phyloP scores from a whole-genome alignment of 2,797 vertebrate species.

The Lates japonicus region DNA sequence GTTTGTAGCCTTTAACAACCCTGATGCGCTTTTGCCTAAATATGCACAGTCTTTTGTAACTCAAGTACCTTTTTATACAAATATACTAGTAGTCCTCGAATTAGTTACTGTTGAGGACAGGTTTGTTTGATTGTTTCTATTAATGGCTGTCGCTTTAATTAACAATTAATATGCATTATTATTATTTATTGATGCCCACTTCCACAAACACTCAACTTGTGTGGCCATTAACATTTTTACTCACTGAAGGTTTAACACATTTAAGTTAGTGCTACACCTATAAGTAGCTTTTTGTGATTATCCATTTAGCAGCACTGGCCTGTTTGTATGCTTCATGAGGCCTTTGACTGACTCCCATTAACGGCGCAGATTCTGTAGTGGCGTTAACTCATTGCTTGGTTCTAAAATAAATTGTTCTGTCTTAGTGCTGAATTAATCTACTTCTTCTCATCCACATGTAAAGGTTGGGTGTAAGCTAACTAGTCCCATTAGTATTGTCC shows the following conservation, averaged over 20 bases:
- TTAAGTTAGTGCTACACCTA: conserved; percentile 26
- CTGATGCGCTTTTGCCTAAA: background rate
- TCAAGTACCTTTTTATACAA: conserved; percentile 7
- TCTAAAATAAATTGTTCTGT: conserved; percentile 41
- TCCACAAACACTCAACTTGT: background rate
- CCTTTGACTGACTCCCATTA: conserved; percentile 65
- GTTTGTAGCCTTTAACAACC: background rate
- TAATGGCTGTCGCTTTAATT: conserved; percentile 15
- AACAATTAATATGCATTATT: conserved; percentile 12
- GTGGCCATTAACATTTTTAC: conserved; percentile 3
- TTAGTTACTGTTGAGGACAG: background rate
- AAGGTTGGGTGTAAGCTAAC: conserved; percentile 56
- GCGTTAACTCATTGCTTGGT: conserved; percentile 60
- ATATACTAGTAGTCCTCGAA: background rate
- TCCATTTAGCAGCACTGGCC: conserved; percentile 43
- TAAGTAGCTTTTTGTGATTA: conserved; percentile 56
- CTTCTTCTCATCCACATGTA: conserved; percentile 58
- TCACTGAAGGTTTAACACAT: conserved; percentile 31
- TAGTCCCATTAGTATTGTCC: conserved; percentile 70
- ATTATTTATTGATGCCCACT: background rate
- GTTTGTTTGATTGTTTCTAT: conserved; percentile 23
- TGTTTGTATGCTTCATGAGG: conserved; percentile 57
- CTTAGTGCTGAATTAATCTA: conserved; percentile 71
- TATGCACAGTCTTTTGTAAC: background rate
- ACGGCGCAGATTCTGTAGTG: conserved; percentile 41